phyloP scores from a whole-genome alignment of 1,140 invertebrate genomes.

The Zelostemma sp. region DNA sequence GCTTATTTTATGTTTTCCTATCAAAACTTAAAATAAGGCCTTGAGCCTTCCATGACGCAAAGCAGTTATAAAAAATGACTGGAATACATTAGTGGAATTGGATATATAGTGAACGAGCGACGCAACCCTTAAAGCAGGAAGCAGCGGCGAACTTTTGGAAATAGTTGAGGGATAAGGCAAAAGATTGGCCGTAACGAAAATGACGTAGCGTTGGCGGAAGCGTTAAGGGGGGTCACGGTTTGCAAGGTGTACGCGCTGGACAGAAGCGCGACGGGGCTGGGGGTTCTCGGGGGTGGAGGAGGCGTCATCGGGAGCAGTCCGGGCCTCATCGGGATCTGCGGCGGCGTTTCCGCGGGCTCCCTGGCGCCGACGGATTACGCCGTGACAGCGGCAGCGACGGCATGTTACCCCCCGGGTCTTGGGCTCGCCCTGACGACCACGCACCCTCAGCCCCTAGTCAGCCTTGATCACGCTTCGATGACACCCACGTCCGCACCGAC shows the following conservation, averaged over 20 bases:
- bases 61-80: too few species aligned
- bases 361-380: slow-evolving; percentile 64
- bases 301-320: slow-evolving; percentile 51
- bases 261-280: slow-evolving; percentile 66
- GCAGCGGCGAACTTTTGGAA: too few species aligned
- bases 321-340: slow-evolving; percentile 61
- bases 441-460: slow-evolving; percentile 57
- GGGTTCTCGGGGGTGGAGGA: slow-evolving; percentile 64
- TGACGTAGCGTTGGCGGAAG: slow-evolving; percentile 56
- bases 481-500: slow-evolving; percentile 57
- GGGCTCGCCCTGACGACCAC: slow-evolving; percentile 50
- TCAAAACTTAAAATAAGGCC: too few species aligned
- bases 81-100: too few species aligned
- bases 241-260: slow-evolving; percentile 70
- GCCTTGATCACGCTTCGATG: slow-evolving; percentile 57
- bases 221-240: slow-evolving; percentile 57
- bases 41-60: too few species aligned
- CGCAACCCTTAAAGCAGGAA: too few species aligned
- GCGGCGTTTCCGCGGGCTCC: slow-evolving; percentile 53
- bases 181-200: slow-evolving; percentile 45
- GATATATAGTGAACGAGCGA: too few species aligned
- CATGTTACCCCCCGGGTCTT: slow-evolving; percentile 63
- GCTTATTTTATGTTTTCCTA: too few species aligned
- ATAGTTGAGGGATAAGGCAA: too few species aligned
- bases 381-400: slow-evolving; percentile 51